Evolutionary conservation across 2,113 vertebrate species (phyloP).

Genomic region (Hipposideros armiger): DNA sequence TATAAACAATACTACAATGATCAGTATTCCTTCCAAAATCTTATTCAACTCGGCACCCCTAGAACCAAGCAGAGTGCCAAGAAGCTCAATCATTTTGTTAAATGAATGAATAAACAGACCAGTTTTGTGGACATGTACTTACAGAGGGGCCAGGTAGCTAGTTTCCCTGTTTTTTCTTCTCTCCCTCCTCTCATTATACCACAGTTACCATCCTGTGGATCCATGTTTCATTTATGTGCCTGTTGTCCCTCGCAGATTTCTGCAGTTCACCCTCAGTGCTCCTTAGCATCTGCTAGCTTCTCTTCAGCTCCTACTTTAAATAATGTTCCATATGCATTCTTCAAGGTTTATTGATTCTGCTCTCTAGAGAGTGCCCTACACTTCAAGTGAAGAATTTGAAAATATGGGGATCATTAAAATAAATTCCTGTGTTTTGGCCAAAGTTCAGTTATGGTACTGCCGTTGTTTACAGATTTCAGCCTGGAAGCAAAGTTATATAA

Average conservation of each 20-base stretch:
- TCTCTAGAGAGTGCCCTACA: conserved; percentile 64
- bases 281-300: conserved; percentile 72
- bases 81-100: not conserved
- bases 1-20: not conserved
- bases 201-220: not conserved
- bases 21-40: not conserved
- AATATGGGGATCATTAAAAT: conserved; percentile 68
- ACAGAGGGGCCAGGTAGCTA: not conserved
- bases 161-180: not conserved
- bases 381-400: conserved; percentile 76
- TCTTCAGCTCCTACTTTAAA: conserved; percentile 69
- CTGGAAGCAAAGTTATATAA: not conserved
- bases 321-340: conserved; percentile 79
- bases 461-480: not conserved
- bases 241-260: conserved; percentile 54
- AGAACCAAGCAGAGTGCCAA: not conserved
- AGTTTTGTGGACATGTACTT: not conserved
- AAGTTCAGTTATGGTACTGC: conserved; percentile 26
- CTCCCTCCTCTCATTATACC: not conserved
- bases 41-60: not conserved
- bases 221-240: conserved; percentile 64
- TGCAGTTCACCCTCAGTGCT: conserved; percentile 26
- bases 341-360: conserved; percentile 77
- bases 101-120: not conserved
- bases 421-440: conserved; percentile 60